These are phyloP conservation scores for Cordylochernes scorpioides DNA, from an alignment of 2,888 invertebrate genomes.

Conservation along the genomic window DNA sequence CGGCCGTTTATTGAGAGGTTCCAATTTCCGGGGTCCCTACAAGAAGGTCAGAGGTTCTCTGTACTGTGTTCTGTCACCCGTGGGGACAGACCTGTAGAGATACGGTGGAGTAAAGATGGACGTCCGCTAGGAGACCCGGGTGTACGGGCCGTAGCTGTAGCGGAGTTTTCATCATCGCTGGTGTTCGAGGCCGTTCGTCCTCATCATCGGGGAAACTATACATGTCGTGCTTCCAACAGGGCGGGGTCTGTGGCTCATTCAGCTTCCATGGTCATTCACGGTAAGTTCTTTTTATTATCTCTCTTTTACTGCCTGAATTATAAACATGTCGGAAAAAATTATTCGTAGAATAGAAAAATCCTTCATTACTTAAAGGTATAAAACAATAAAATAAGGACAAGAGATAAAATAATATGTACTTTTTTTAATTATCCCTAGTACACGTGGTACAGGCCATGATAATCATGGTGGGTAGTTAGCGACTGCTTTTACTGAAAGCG, in stretches of 20 bases:
- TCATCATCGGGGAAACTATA: constrained; percentile 19
- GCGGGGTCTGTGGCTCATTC: constrained; percentile 17
- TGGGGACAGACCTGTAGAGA: constrained; percentile 19
- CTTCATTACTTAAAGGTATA: too few species aligned
- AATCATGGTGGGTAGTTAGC: too few species aligned
- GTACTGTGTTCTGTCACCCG: constrained; percentile 22
- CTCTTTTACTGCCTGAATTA: too few species aligned
- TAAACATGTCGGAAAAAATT: too few species aligned
- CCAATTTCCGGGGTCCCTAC: constrained; percentile 21
- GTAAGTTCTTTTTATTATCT: too few species aligned
- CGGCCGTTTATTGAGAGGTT: constrained; percentile 39
- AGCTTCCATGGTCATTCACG: constrained; percentile 16
- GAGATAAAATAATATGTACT: too few species aligned
- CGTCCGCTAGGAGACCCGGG: constrained; percentile 10
- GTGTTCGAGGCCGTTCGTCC: constrained; percentile 18
- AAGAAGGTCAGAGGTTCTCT: constrained; percentile 23
- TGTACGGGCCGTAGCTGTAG: constrained; percentile 14
- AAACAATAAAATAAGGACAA: too few species aligned
- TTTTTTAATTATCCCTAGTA: too few species aligned
- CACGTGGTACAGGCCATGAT: too few species aligned
- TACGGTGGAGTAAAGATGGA: constrained; percentile 22
- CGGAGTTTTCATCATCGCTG: constrained; percentile 18
- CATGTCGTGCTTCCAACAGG: constrained; percentile 18
- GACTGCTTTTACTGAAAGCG: too few species aligned
- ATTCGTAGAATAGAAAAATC: too few species aligned